Base-by-base conservation (phyloP, 2,113 vertebrate genomes). In the Rhinoderma darwinii region DNA sequence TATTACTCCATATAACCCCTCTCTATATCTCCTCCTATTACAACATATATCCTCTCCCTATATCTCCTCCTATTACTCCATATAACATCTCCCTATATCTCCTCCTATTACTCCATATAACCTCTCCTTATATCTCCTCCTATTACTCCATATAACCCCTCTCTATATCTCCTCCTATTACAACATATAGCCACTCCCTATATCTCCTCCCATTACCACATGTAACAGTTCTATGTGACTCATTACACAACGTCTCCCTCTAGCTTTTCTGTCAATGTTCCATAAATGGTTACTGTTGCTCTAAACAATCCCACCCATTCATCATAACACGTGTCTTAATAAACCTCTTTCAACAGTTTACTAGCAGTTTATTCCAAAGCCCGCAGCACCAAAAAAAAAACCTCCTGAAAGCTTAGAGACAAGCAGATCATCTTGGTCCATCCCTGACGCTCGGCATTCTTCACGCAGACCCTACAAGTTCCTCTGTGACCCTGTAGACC, bases 201-300 rank as follows among this genome's bases (percentile, higher is more conserved):
- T 72, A 37, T 72, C 68, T 72, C 68, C 32, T 18, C 68, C 35
- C 12, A 22, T 72, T 25, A 9, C 68, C 35, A 32, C 17, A 41
- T 20, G 41, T 39, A 6, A 72, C 68, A 72, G 30, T 37, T 6
- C 30, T 70, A 39, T 39, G 68, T 72, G 68, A 50, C 30, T 81
- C 54, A 61, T 59, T 51, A 18, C 30, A 5, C 12, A n/a, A 22
- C 54, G n/a, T 80, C 56, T 27, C 37, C 25, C 54, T 63, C 25
- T 43, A 14, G 37, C 10, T 63, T 43, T 81, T 43, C 54, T 81
- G 18, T 56, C 54, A 9, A 41, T 81, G 54, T n/a, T 63, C 78
- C 54, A 81, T 81, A 81, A 81, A 81, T 81, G 78, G 78, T 81
- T 63, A 81, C 78, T 81, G 78, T 81, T 81, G 56, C 56, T 81